Conservation (phyloP, 2,113 vertebrate species). For the Erythrocebus patas region DNA sequence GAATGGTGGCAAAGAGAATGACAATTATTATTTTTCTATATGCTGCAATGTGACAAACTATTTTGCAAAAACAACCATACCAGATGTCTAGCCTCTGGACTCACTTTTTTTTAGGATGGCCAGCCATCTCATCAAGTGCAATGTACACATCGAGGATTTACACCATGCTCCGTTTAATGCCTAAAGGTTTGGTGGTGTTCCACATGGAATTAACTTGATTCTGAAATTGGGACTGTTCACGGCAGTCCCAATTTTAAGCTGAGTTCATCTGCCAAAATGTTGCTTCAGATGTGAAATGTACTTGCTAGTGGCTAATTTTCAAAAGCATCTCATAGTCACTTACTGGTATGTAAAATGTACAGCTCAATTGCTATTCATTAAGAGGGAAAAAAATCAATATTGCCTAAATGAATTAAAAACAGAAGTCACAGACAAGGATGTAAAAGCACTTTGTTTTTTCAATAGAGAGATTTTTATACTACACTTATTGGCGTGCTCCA, state of each 20-base stretch:
- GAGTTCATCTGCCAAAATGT: slow-evolving; percentile 36
- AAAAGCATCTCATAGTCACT: background rate
- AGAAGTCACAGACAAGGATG: background rate
- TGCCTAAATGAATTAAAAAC: background rate
- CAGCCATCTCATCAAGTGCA: slow-evolving; percentile 52
- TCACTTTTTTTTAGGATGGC: slow-evolving; percentile 50
- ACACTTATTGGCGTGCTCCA: background rate
- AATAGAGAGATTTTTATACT: background rate
- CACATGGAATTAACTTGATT: slow-evolving; percentile 51
- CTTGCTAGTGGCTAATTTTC: slow-evolving; percentile 27
- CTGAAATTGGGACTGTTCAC: background rate
- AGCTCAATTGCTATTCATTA: background rate
- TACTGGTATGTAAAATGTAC: background rate
- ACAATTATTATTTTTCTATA: slow-evolving; percentile 14
- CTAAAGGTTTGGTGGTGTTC: slow-evolving; percentile 36
- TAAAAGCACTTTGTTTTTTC: background rate
- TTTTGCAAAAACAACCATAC: slow-evolving; percentile 27
- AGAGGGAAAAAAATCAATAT: background rate
- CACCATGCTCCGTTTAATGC: background rate
- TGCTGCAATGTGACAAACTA: background rate
- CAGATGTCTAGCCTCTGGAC: slow-evolving; percentile 63
- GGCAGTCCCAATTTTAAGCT: slow-evolving; percentile 26
- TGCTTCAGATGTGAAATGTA: slow-evolving; percentile 2
- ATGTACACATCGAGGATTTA: slow-evolving; percentile 35
- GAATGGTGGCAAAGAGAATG: slow-evolving; percentile 18